phyloP scores from a whole-genome alignment of 2,113 vertebrate species.

The Myotis brandtii region DNA sequence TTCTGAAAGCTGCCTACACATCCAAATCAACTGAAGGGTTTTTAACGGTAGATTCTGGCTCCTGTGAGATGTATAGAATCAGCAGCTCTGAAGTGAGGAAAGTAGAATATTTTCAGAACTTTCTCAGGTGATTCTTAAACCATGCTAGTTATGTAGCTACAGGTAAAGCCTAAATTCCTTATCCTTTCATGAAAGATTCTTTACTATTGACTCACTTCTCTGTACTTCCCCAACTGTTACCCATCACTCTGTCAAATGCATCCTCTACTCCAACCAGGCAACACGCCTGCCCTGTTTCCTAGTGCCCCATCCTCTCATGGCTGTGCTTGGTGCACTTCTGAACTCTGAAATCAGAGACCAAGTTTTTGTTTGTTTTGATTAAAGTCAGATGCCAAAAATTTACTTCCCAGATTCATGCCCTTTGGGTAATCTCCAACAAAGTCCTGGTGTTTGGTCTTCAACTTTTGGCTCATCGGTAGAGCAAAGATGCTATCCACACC shows the following conservation, averaged over 20 bases:
- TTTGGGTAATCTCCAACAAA: background rate
- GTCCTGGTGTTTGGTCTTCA: background rate
- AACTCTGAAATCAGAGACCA: background rate
- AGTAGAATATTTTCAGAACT: background rate
- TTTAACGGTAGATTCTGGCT: background rate
- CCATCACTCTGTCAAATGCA: accelerated
- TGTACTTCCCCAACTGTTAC: background rate
- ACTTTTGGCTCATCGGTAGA: background rate
- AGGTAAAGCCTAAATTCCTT: background rate
- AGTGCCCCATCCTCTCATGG: background rate
- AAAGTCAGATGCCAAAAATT: background rate
- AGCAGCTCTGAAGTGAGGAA: background rate
- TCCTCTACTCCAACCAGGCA: background rate
- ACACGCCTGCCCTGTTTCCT: background rate
- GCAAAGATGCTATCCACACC: background rate
- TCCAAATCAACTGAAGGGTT: background rate
- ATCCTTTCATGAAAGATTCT: background rate
- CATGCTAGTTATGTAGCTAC: background rate
- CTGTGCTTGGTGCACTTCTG: background rate
- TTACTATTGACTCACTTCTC: background rate
- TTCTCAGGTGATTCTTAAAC: background rate
- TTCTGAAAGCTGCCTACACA: background rate
- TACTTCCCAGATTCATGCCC: background rate
- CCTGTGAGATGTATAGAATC: background rate
- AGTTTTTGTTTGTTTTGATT: constrained; percentile 24